These are phyloP conservation scores for Bombyx huttoni DNA, from an alignment of 2,888 invertebrate genomes.

Conservation along the genomic window DNA sequence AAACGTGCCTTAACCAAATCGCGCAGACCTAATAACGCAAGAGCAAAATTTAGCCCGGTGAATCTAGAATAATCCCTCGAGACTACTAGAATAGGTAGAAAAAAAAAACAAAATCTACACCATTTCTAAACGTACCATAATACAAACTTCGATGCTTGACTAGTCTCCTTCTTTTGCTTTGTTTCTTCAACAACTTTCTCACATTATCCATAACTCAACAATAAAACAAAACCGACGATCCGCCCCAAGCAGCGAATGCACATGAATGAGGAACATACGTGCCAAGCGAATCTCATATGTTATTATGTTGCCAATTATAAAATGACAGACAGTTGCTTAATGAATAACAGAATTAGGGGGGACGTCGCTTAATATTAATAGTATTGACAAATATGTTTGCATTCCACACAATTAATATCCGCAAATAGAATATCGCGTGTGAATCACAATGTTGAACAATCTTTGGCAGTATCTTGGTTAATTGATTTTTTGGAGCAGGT, in stretches of 20 bases:
- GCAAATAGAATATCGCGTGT: not conserved
- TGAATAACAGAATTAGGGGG: not conserved
- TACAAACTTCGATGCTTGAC: not conserved
- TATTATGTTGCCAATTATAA: not conserved
- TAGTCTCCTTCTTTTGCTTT: conserved; percentile 3
- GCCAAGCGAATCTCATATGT: not conserved
- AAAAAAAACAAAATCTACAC: not conserved
- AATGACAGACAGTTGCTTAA: not conserved
- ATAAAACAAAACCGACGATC: conserved; percentile 6
- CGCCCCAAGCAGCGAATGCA: not conserved
- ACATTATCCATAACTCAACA: conserved; percentile 10
- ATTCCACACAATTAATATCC: no score
- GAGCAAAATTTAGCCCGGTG: no score
- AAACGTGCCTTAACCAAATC: no score
- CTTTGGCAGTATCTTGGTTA: not conserved
- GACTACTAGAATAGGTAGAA: no score
- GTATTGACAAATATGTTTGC: no score
- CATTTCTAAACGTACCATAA: not conserved
- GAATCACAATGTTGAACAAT: not conserved
- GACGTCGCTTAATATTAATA: not conserved
- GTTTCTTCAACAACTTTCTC: conserved; percentile 7
- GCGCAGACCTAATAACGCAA: no score
- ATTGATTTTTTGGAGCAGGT: not conserved
- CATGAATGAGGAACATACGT: not conserved
- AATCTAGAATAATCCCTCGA: no score